A percentile compares a stretch with the other conserved stretches of the same genome.
Conservation (phyloP, 2,797 vertebrate species). For the Hyperoplus lanceolatus region DNA sequence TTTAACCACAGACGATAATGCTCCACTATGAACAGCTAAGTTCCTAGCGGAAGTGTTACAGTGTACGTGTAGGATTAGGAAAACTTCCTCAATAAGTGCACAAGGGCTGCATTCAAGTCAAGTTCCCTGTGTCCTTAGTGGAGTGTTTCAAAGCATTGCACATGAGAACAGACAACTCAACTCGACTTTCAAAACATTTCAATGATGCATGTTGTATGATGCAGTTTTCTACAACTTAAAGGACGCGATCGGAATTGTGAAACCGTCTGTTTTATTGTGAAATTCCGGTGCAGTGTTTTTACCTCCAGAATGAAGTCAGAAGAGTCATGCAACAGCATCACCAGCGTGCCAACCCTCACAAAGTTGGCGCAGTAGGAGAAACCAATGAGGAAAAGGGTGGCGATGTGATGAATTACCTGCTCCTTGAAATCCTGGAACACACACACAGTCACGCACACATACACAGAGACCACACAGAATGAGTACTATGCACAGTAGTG, state of each 20-base stretch:
- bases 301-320: conserved; percentile 92
- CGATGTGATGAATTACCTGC: conserved; percentile 90
- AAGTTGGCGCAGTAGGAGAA: conserved; percentile 91
- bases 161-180: not conserved
- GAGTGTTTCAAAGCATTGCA: not conserved
- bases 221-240: conserved; percentile 1
- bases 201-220: not conserved
- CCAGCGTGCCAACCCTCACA: conserved; percentile 87
- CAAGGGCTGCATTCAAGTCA: conserved; percentile 41
- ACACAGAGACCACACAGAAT: conserved; percentile 42
- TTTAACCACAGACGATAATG: conserved; percentile 6
- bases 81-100: conserved; percentile 14
- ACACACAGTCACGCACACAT: not conserved
- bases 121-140: conserved; percentile 21
- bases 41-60: not conserved
- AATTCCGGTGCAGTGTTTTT: conserved; percentile 13
- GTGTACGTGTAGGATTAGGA: not conserved
- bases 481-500: conserved; percentile 7
- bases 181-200: not conserved
- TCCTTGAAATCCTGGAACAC: conserved; percentile 90
- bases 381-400: conserved; percentile 88
- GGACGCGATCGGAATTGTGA: not conserved
- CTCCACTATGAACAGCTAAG: conserved; percentile 6
- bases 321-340: conserved; percentile 90
- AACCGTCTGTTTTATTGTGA: not conserved